Evolutionary conservation across 2,113 vertebrate species (phyloP).

Genomic region (Bagarius yarrelli): DNA sequence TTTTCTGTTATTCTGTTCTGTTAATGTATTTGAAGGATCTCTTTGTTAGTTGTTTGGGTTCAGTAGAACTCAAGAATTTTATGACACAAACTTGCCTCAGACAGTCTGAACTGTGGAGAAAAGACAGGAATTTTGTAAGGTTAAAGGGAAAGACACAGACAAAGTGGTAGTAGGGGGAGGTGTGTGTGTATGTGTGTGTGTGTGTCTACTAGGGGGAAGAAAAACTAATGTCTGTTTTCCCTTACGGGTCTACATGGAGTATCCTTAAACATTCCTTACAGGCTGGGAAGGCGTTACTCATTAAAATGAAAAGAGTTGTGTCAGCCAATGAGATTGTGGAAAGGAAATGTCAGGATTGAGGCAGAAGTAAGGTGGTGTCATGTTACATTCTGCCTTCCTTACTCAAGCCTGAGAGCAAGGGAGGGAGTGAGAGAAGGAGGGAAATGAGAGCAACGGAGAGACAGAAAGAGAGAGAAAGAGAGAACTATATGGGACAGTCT

Average conservation of each 20-base stretch:
- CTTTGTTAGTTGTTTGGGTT: not conserved
- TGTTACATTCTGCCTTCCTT: slow-evolving; percentile 62
- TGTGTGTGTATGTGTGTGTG: slow-evolving; percentile 35
- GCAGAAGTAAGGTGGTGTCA: slow-evolving; percentile 68
- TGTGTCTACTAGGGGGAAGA: slow-evolving; percentile 22
- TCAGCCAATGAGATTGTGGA: slow-evolving; percentile 59
- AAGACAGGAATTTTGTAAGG: slow-evolving; percentile 33
- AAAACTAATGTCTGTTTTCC: slow-evolving; percentile 43
- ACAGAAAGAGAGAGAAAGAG: slow-evolving; percentile 41
- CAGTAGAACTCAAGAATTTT: not conserved
- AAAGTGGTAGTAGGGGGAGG: slow-evolving; percentile 34
- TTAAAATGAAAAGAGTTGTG: slow-evolving; percentile 67
- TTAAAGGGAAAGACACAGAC: slow-evolving; percentile 44
- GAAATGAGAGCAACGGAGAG: slow-evolving; percentile 39
- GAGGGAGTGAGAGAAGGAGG: slow-evolving; percentile 33
- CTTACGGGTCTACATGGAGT: slow-evolving; percentile 50
- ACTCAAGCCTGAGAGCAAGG: slow-evolving; percentile 38
- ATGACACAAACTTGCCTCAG: not conserved
- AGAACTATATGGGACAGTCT: slow-evolving; percentile 49
- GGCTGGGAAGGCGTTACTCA: slow-evolving; percentile 57
- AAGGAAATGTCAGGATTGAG: slow-evolving; percentile 62
- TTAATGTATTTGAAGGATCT: too few species aligned
- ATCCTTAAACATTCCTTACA: slow-evolving; percentile 55
- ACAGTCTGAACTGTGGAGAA: slow-evolving; percentile 14
- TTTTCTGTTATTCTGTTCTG: not conserved